Evolutionary conservation across 1,140 invertebrate species (phyloP).

Genomic region (Magallana angulata): DNA sequence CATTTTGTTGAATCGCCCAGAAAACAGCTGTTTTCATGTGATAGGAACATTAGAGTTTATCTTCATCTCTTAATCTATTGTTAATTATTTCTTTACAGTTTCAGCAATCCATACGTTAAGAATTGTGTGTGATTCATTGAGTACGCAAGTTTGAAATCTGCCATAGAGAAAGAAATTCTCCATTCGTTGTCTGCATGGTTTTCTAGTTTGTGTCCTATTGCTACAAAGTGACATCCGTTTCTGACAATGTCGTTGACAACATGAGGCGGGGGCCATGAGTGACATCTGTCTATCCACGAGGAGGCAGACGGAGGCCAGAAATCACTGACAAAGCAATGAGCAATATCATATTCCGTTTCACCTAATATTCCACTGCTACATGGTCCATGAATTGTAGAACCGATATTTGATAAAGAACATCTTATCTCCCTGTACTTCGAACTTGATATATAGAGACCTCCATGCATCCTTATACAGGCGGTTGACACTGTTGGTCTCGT

Average conservation of each 20-base stretch:
- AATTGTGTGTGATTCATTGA: neutral
- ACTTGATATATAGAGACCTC: neutral
- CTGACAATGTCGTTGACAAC: neutral
- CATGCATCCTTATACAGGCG: neutral
- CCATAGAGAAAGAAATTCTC: neutral
- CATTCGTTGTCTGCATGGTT: neutral
- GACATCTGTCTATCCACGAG: neutral
- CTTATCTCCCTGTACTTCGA: neutral
- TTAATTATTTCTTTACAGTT: neutral
- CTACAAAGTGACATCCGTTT: neutral
- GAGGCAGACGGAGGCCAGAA: constrained; percentile 2
- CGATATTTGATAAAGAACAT: neutral
- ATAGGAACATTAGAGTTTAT: neutral
- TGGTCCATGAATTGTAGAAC: neutral
- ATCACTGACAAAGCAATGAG: neutral
- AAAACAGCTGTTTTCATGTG: constrained; percentile 10
- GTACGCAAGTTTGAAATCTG: neutral
- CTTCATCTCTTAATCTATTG: neutral
- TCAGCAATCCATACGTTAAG: neutral
- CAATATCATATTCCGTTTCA: constrained; percentile 1
- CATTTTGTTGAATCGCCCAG: neutral
- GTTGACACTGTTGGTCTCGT: too few relatives aligned
- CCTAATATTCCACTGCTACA: neutral
- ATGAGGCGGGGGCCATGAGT: neutral
- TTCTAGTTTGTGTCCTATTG: neutral